Conservation (phyloP, 2,113 vertebrate genomes). For the Campylomormyrus numenius region DNA sequence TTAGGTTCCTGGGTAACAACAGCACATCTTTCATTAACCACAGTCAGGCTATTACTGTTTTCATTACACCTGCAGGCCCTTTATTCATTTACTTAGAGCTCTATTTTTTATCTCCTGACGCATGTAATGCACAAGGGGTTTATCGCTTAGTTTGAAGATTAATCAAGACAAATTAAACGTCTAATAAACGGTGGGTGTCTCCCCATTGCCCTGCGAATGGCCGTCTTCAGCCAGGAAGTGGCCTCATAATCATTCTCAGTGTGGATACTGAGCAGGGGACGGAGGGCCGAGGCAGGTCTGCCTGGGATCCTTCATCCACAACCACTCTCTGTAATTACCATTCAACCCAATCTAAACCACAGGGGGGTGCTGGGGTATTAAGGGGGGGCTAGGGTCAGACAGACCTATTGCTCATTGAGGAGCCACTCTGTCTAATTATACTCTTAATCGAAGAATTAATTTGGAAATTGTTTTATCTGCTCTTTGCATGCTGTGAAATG, state of each 20-base stretch:
- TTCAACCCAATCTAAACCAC: constrained; percentile 16
- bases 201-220: background rate
- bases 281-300: background rate
- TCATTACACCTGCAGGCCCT: background rate
- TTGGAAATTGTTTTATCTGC: constrained; percentile 37
- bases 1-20: background rate
- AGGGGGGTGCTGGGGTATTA: background rate
- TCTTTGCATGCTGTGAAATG: constrained; percentile 29
- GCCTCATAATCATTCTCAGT: constrained; percentile 10
- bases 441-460: constrained; percentile 42
- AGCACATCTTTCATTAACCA: background rate
- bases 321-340: constrained; percentile 26
- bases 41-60: background rate
- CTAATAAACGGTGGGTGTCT: constrained; percentile 7
- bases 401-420: constrained; percentile 29
- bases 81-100: background rate
- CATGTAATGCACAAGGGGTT: background rate
- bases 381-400: constrained; percentile 17
- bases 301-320: background rate
- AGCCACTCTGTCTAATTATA: constrained; percentile 39
- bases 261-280: background rate
- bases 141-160: constrained; percentile 8
- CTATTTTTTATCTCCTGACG: constrained; percentile 11
- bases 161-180: constrained; percentile 12
- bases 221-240: background rate